These are phyloP conservation scores for Lepidochrysops patricia DNA, from an alignment of 2,888 invertebrate species.

Conservation along the genomic window DNA sequence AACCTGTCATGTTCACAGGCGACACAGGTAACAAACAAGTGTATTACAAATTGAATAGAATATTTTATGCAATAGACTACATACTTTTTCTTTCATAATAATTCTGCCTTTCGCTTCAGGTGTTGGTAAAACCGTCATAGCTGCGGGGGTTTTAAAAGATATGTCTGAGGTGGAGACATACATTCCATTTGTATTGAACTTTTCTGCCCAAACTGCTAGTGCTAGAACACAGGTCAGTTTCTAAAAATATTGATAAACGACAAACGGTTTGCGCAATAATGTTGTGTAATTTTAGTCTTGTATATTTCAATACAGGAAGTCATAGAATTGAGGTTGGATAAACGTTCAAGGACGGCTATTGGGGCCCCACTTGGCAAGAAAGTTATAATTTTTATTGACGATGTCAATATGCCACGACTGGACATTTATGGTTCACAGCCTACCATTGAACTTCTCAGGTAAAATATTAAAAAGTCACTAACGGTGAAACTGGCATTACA, in stretches of 20 bases:
- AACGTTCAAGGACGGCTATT: conserved; percentile 83
- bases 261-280: neutral
- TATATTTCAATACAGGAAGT: conserved; percentile 75
- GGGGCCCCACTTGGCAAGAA: conserved; percentile 90
- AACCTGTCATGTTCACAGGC: too few species aligned
- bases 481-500: too few species aligned
- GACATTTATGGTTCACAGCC: conserved; percentile 94
- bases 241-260: too few species aligned
- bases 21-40: conserved; percentile 75
- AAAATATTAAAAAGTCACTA: conserved; percentile 20
- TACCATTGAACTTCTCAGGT: conserved; percentile 90
- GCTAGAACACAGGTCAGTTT: conserved; percentile 78
- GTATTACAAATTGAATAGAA: too few species aligned
- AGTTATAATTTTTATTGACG: conserved; percentile 90
- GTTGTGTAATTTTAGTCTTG: neutral
- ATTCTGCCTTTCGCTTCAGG: too few species aligned
- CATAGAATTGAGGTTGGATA: conserved; percentile 89
- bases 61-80: too few species aligned
- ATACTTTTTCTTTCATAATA: too few species aligned
- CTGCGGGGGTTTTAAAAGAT: conserved; percentile 80
- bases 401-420: conserved; percentile 92
- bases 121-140: conserved; percentile 92
- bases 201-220: conserved; percentile 94
- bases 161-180: conserved; percentile 76
- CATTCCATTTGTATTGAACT: conserved; percentile 87